phyloP scores from a whole-genome alignment of 2,113 vertebrate species.

The Platycercus adscitus region DNA sequence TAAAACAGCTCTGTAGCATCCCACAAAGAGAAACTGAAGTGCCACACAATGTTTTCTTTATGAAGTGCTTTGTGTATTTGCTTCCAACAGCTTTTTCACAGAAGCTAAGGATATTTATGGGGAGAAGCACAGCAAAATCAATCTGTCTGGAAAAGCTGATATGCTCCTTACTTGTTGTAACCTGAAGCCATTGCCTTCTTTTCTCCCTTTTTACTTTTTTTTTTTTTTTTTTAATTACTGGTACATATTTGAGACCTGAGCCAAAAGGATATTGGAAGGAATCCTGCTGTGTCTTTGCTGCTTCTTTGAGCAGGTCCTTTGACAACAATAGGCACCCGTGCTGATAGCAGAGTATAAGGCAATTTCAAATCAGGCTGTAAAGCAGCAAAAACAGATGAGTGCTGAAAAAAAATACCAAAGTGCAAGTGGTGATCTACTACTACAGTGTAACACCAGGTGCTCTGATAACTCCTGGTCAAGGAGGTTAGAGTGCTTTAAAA shows the following conservation, averaged over 20 bases:
- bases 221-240: constrained; percentile 11
- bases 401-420: neutral
- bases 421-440: neutral
- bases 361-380: constrained; percentile 6
- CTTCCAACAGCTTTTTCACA: neutral
- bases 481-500: neutral
- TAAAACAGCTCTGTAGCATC: neutral
- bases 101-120: neutral
- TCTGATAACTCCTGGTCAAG: neutral
- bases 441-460: neutral
- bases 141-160: constrained; percentile 33
- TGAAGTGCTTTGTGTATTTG: neutral
- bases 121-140: neutral
- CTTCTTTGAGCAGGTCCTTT: constrained; percentile 6
- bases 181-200: constrained; percentile 5
- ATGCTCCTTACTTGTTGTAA: constrained; percentile 42
- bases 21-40: neutral
- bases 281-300: neutral
- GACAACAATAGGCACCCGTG: neutral
- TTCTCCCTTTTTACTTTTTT: neutral
- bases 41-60: neutral
- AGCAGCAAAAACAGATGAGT: neutral
- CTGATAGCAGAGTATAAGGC: neutral
- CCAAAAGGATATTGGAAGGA: constrained; percentile 43
- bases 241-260: constrained; percentile 37